Percentiles rank a stretch among this genome's conserved stretches.
Conservation (phyloP, 2,888 invertebrate genomes). For the Escarpia spicata region DNA sequence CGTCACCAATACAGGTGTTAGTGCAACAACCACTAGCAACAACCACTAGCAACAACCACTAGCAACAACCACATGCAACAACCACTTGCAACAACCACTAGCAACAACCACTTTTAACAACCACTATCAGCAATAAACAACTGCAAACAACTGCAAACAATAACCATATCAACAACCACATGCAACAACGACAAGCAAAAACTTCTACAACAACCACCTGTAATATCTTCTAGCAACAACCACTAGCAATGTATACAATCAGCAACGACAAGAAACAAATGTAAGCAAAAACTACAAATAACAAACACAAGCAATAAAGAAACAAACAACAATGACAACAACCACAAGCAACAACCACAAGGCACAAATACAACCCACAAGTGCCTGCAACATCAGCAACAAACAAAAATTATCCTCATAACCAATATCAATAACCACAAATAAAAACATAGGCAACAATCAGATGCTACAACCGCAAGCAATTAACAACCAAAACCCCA, state of each 20-base stretch:
- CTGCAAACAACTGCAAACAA: neutral
- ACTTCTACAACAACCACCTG: neutral
- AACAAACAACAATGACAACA: neutral
- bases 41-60: slow-evolving; percentile 5
- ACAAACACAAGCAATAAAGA: neutral
- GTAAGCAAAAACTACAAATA: neutral
- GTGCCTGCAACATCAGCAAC: neutral
- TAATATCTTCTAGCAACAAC: neutral
- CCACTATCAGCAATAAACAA: neutral
- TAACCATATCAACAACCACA: neutral
- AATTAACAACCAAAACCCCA: no score
- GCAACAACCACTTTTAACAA: neutral
- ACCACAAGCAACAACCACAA: slow-evolving; percentile 7
- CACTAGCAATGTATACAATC: neutral
- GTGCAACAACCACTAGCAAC: neutral
- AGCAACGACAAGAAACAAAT: neutral
- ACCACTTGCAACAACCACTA: neutral
- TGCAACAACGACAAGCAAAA: neutral
- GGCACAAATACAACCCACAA: neutral
- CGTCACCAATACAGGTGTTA: neutral
- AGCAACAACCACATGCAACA: neutral
- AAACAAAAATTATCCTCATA: neutral
- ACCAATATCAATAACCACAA: no score
- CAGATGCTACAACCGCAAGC: no score
- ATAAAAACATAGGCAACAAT: no score